These are phyloP conservation scores for Kryptolebias ocellatus DNA, from an alignment of 2,797 vertebrate genomes.

Conservation along the genomic window DNA sequence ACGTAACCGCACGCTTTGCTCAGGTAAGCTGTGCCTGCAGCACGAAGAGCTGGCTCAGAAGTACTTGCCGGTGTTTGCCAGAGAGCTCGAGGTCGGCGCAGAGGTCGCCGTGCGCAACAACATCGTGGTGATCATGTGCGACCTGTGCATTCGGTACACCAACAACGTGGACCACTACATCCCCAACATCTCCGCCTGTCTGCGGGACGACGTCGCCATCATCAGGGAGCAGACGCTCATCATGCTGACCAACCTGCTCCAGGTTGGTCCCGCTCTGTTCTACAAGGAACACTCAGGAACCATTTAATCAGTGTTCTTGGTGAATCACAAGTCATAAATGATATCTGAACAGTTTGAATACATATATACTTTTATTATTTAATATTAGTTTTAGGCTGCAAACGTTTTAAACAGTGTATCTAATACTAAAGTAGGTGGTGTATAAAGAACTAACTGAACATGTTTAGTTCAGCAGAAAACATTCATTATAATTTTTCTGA, in stretches of 20 bases:
- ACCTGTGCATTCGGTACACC: constrained; percentile 93
- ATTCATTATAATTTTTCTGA: too few relatives aligned
- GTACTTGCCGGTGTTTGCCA: constrained; percentile 88
- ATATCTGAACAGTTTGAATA: too few relatives aligned
- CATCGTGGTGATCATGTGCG: constrained; percentile 89
- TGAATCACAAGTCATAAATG: too few relatives aligned
- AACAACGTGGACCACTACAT: constrained; percentile 89
- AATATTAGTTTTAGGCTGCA: too few relatives aligned
- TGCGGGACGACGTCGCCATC: constrained; percentile 84
- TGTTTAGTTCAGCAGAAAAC: too few relatives aligned
- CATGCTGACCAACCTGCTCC: constrained; percentile 93
- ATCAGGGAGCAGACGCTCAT: constrained; percentile 91
- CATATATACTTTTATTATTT: too few relatives aligned
- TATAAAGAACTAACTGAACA: too few relatives aligned
- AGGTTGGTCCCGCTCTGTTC: constrained; percentile 76
- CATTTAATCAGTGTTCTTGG: too few relatives aligned
- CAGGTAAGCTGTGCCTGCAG: constrained; percentile 95
- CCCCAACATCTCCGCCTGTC: constrained; percentile 88
- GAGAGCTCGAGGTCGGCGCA: constrained; percentile 88
- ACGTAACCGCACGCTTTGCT: not conserved
- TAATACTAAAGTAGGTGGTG: too few relatives aligned
- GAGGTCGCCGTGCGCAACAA: constrained; percentile 90
- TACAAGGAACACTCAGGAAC: too few relatives aligned
- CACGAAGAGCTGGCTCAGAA: constrained; percentile 89
- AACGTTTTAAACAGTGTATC: too few relatives aligned